Evolutionary conservation across 2,888 invertebrate species (phyloP), one percentile per base, ranked within the genome.

Genomic region (Drosophila gaucha): DNA sequence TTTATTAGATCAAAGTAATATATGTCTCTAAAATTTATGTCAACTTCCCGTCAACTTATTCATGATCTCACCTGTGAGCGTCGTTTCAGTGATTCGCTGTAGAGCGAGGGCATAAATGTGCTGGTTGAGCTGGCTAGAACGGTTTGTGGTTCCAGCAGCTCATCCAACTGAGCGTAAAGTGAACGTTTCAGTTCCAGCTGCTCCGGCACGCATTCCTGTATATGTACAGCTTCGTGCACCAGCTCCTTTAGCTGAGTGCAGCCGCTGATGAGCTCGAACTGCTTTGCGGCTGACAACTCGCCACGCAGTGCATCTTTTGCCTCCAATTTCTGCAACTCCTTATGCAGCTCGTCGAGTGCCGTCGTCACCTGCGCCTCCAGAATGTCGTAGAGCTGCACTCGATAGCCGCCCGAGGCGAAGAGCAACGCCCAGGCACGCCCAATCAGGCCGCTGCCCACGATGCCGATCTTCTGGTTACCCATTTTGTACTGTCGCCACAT

Each of bases 401-500:
- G 93, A 92, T 98, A 98, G 4, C 98, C 98, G 2, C 95, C 97
- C 8, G 96, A 95, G 0, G 97, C 97, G 91, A 98, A 99, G 26
- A 99, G 93, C 97, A 99, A 97, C 0, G 98, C 96, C 98, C 98
- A 99, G 89, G 98, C 98, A 55, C 97, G 94, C 1, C 99, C 99
- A 80, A 99, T 98, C 54, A 99, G 93, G 8, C 99, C 99, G 91
- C 98, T 99, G 89, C 96, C 96, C 74, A 96, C 93, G 74, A 96
- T 96, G 74, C 95, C 95, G 86, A 96, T 94, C 92, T 95, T 95
- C 92, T 94, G 94, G 44, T 92, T 92, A 90, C 93, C 94, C 86
- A 86, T 86, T 43, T 39, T 54, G 47, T 49, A 82, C 70, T 82
- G 59, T 18, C 20, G 30, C 22, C 58, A 30, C 20, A 22, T 18